These are phyloP conservation scores for Melanchra persicariae DNA, from an alignment of 2,888 invertebrate genomes.

Conservation along the genomic window DNA sequence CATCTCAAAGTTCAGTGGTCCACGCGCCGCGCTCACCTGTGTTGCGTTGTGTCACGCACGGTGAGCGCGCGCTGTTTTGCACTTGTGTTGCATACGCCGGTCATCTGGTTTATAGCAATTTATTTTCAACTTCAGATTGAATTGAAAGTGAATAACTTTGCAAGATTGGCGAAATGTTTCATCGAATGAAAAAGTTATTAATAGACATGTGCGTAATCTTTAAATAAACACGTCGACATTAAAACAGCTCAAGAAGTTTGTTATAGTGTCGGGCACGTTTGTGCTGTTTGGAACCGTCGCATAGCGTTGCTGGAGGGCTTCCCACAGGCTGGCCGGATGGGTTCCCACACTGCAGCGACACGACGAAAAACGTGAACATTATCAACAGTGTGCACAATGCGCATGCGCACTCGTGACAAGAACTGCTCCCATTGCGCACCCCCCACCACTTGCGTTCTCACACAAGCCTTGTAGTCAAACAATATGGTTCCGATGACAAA, in stretches of 20 bases:
- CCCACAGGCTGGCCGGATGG: not conserved
- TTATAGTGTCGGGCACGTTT: too few relatives aligned
- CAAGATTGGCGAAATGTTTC: slow-evolving; percentile 3
- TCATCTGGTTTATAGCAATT: slow-evolving; percentile 19
- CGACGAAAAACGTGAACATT: slow-evolving; percentile 47
- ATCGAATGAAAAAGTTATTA: slow-evolving; percentile 5
- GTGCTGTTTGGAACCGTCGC: not conserved
- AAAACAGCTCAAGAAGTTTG: not conserved
- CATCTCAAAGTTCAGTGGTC: not conserved
- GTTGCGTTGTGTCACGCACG: not conserved
- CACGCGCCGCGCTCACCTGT: not conserved
- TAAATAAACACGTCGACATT: slow-evolving; percentile 9
- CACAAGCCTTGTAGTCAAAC: not conserved
- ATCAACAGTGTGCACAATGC: slow-evolving; percentile 26
- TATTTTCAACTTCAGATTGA: slow-evolving; percentile 16
- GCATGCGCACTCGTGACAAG: slow-evolving; percentile 18
- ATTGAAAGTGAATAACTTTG: slow-evolving; percentile 21
- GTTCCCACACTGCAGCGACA: slow-evolving; percentile 35
- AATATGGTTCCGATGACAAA: slow-evolving; percentile 3
- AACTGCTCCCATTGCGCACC: slow-evolving; percentile 44
- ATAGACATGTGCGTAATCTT: not conserved
- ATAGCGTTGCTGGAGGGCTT: not conserved
- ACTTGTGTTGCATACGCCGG: slow-evolving; percentile 1
- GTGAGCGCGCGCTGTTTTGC: not conserved
- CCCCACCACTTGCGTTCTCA: not conserved